phyloP scores from a whole-genome alignment of 2,113 vertebrate species.

The Casuarius casuarius region DNA sequence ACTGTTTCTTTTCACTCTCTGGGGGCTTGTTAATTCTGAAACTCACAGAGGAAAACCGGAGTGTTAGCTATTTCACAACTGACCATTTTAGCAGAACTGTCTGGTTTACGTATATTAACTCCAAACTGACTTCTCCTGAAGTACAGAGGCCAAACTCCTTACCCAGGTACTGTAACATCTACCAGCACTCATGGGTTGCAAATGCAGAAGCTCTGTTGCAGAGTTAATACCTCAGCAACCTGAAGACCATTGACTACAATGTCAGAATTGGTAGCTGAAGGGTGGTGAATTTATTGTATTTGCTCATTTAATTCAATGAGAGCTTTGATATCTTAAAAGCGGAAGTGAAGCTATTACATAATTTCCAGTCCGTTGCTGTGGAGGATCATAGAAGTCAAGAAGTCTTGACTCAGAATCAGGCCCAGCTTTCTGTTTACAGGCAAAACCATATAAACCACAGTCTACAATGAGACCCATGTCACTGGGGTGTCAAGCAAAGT shows the following conservation, averaged over 20 bases:
- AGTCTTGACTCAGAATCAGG: not conserved
- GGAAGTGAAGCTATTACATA: not conserved
- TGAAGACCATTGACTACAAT: rapidly evolving
- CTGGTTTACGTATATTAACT: not conserved
- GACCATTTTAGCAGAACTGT: not conserved
- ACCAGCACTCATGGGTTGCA: not conserved
- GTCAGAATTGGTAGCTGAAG: not conserved
- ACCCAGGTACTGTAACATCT: not conserved
- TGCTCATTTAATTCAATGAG: not conserved
- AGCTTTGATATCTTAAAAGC: not conserved
- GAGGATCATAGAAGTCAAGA: rapidly evolving
- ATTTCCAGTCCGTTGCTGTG: not conserved
- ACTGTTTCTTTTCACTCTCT: not conserved
- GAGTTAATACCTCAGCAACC: not conserved
- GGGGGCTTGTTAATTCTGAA: slow-evolving; percentile 1
- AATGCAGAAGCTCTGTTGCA: not conserved
- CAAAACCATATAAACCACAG: not conserved
- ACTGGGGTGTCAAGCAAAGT: not conserved
- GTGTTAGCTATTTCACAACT: not conserved
- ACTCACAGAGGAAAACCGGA: not conserved
- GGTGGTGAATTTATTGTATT: not conserved
- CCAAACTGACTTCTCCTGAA: not conserved
- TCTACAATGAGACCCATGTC: rapidly evolving
- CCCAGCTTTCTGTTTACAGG: not conserved
- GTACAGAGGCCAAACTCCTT: not conserved